Conservation (phyloP, 1,140 invertebrate species). For the Brachionus rubens region DNA sequence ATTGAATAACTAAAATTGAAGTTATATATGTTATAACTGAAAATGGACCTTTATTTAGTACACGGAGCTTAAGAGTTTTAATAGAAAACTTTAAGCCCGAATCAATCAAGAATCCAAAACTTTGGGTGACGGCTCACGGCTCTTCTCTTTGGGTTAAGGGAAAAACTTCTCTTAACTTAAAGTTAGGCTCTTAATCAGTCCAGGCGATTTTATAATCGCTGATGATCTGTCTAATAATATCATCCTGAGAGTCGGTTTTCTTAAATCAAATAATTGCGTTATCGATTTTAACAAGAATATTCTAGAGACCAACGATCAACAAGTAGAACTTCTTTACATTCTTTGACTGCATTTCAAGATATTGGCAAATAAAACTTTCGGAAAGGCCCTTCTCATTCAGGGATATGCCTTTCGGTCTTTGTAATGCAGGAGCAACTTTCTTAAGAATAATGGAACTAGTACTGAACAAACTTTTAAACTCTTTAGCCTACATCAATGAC, state of each 20-base stretch:
- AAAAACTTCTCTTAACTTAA: not conserved
- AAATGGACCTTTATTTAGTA: too few relatives aligned
- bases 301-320: not conserved
- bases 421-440: constrained; percentile 59
- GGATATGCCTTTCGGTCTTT: constrained; percentile 59
- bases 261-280: not conserved
- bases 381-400: constrained; percentile 47
- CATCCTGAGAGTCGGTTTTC: not conserved
- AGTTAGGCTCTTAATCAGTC: not conserved
- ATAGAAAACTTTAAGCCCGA: not conserved
- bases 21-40: too few relatives aligned
- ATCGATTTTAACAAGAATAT: constrained; percentile 6
- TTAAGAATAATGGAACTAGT: constrained; percentile 61
- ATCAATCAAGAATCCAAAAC: not conserved
- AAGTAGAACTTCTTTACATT: constrained; percentile 50
- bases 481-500: constrained; percentile 62
- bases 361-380: constrained; percentile 53
- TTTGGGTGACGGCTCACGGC: not conserved
- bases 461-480: constrained; percentile 49
- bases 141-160: not conserved
- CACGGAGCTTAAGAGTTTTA: too few relatives aligned
- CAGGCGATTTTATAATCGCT: not conserved
- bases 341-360: constrained; percentile 55
- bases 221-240: not conserved
- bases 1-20: too few relatives aligned